Percentiles rank a stretch among this genome's conserved stretches.
Evolutionary conservation across 2,888 invertebrate genomes (phyloP).

Genomic region (Ashinkailepas kermadecensis): DNA sequence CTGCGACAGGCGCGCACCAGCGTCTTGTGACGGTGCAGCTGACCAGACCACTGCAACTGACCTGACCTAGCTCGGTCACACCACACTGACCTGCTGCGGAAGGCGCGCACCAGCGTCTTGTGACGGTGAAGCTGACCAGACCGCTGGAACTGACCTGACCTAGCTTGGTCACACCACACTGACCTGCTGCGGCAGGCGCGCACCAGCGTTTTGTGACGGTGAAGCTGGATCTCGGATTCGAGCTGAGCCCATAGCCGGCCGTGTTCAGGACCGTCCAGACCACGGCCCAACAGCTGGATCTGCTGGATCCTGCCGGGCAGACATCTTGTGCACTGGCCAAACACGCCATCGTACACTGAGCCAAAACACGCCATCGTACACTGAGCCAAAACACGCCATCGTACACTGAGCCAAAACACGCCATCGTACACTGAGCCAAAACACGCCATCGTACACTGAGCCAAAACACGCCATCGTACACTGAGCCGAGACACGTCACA

Average conservation of each 20-base stretch:
- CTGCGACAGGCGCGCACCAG: conserved; percentile 53
- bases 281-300: conserved; percentile 68
- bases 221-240: conserved; percentile 76
- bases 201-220: conserved; percentile 72
- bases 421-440: too few relatives aligned
- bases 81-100: conserved; percentile 40
- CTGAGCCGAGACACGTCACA: too few relatives aligned
- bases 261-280: conserved; percentile 69
- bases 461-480: too few relatives aligned
- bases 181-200: conserved; percentile 47
- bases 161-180: too few relatives aligned
- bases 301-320: conserved; percentile 61
- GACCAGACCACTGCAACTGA: conserved; percentile 36
- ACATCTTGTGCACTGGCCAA: not conserved
- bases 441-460: too few relatives aligned
- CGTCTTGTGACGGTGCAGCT: conserved; percentile 76
- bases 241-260: conserved; percentile 73
- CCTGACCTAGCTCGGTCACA: too few relatives aligned
- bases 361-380: too few relatives aligned
- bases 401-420: too few relatives aligned
- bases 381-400: too few relatives aligned
- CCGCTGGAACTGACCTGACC: too few relatives aligned
- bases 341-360: too few relatives aligned
- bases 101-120: conserved; percentile 62
- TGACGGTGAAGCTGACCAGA: conserved; percentile 53